These are phyloP conservation scores for Nomada fucata DNA, from an alignment of 2,888 invertebrate species.

Conservation along the genomic window DNA sequence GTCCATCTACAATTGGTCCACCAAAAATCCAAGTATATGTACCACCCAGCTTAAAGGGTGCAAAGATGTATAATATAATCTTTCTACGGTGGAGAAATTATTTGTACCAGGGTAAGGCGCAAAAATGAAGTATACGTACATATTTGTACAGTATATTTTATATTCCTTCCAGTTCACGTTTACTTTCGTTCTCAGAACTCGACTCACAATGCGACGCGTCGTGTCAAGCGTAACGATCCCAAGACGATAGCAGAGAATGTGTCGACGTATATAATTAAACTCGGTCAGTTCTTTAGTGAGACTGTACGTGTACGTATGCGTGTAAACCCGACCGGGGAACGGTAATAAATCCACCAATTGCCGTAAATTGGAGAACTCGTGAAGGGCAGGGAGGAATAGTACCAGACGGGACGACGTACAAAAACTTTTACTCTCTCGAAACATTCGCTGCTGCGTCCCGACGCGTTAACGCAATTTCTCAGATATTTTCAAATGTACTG, in stretches of 20 bases:
- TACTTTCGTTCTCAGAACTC: conserved; percentile 33
- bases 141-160: not conserved
- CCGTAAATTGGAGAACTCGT: conserved; percentile 68
- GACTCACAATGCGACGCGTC: conserved; percentile 5
- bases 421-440: conserved; percentile 52
- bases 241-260: conserved; percentile 36
- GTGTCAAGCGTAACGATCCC: conserved; percentile 56
- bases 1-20: no score
- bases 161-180: not conserved
- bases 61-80: no score
- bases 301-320: conserved; percentile 51
- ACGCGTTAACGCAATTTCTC: conserved; percentile 10
- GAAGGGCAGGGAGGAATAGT: conserved; percentile 9
- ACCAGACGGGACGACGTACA: conserved; percentile 3
- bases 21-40: no score
- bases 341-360: conserved; percentile 72
- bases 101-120: no score
- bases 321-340: conserved; percentile 55
- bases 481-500: not conserved
- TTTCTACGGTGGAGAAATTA: not conserved
- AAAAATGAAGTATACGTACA: not conserved
- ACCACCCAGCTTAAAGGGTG: no score
- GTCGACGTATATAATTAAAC: conserved; percentile 58
- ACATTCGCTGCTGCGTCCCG: not conserved
- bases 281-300: conserved; percentile 42